A percentile compares a stretch with the other conserved stretches of the same genome.
Conservation (phyloP, 2,888 invertebrate species). For the Apocheima hispidaria region DNA sequence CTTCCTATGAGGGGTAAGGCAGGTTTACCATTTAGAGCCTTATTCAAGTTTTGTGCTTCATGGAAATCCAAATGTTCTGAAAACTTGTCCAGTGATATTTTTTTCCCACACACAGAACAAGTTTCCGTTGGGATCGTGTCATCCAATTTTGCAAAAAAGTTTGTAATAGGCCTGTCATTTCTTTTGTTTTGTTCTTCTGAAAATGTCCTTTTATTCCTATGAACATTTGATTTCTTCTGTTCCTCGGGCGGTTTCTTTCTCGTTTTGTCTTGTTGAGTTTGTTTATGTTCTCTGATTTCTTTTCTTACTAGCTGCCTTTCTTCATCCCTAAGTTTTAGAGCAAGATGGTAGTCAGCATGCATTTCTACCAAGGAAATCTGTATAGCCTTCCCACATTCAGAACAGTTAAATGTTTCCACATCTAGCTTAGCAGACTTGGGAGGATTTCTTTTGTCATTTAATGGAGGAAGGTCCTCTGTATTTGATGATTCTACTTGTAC, state of each 20-base stretch:
- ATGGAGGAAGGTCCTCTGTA: slow-evolving; percentile 11
- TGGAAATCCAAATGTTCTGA: slow-evolving; percentile 94
- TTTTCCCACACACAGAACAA: slow-evolving; percentile 90
- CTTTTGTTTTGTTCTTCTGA: slow-evolving; percentile 50
- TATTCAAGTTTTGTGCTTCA: slow-evolving; percentile 91
- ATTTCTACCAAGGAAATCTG: slow-evolving; percentile 84
- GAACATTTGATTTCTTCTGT: slow-evolving; percentile 41
- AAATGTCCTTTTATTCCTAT: slow-evolving; percentile 44
- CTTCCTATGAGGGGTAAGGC: slow-evolving; percentile 45
- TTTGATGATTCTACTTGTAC: slow-evolving; percentile 30
- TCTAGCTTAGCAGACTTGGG: slow-evolving; percentile 7
- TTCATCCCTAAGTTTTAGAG: slow-evolving; percentile 88
- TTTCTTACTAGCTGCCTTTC: slow-evolving; percentile 69
- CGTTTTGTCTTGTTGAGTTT: slow-evolving; percentile 30
- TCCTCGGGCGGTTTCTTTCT: slow-evolving; percentile 21
- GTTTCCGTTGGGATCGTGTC: slow-evolving; percentile 68
- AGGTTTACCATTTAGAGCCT: slow-evolving; percentile 85
- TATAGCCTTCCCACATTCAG: slow-evolving; percentile 88
- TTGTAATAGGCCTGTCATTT: slow-evolving; percentile 66
- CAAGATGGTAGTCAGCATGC: slow-evolving; percentile 92
- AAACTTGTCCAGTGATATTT: slow-evolving; percentile 86
- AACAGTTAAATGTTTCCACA: slow-evolving; percentile 78
- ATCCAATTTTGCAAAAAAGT: slow-evolving; percentile 80
- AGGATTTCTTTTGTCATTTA: slow-evolving; percentile 10
- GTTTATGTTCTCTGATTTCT: slow-evolving; percentile 56